phyloP scores from a whole-genome alignment of 2,888 invertebrate species.

The Icerya purchasi region DNA sequence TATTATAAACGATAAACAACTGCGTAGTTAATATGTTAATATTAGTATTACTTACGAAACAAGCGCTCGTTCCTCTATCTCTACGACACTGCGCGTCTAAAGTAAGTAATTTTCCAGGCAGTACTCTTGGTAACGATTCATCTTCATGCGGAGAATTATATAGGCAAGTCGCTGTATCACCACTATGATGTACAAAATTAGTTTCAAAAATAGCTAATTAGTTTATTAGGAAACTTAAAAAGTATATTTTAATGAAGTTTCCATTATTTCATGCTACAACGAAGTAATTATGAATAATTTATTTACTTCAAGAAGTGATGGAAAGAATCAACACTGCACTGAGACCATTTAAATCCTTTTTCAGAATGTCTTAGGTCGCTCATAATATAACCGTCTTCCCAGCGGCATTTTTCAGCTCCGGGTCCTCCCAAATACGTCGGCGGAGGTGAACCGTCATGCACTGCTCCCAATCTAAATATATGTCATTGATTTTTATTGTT shows the following conservation, averaged over 20 bases:
- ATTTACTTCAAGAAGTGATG: conserved; percentile 90
- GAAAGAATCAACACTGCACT: conserved; percentile 79
- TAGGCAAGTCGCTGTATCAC: conserved; percentile 80
- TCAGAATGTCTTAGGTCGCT: conserved; percentile 83
- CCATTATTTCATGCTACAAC: not conserved
- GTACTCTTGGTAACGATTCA: conserved; percentile 63
- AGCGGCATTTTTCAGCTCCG: conserved; percentile 79
- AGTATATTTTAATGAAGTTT: not conserved
- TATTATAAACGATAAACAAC: too few species aligned
- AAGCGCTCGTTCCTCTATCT: conserved; percentile 73
- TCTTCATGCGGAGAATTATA: conserved; percentile 87
- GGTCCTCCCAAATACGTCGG: conserved; percentile 85
- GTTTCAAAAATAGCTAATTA: not conserved
- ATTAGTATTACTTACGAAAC: conserved; percentile 41
- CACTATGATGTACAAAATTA: conserved; percentile 36
- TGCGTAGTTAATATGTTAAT: too few species aligned
- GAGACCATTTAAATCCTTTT: conserved; percentile 84
- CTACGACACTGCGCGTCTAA: conserved; percentile 81
- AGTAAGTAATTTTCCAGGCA: conserved; percentile 71
- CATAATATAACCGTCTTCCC: conserved; percentile 94
- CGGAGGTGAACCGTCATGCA: conserved; percentile 88
- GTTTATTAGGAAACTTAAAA: not conserved
- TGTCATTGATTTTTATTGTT: conserved; percentile 10
- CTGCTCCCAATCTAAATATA: conserved; percentile 59
- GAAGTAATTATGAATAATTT: too few species aligned